Evolutionary conservation across 2,888 invertebrate genomes (phyloP).

Genomic region (Frankliniella intonsa): DNA sequence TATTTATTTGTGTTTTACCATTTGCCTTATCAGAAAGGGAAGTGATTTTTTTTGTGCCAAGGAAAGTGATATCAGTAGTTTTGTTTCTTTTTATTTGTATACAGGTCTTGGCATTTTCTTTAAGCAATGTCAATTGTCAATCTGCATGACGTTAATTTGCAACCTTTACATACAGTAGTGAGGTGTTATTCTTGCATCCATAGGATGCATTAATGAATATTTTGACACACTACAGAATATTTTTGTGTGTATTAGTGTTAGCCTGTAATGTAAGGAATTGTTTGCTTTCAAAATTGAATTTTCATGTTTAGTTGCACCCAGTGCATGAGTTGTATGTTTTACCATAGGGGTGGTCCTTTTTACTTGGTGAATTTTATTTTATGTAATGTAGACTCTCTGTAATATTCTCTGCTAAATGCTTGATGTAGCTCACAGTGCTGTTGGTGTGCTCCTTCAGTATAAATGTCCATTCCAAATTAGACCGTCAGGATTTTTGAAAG

Average conservation of each 20-base stretch:
- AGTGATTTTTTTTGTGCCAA: slow-evolving; percentile 13
- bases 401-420: background rate
- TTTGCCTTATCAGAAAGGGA: background rate
- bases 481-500: background rate
- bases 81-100: background rate
- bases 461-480: slow-evolving; percentile 23
- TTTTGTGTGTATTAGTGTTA: slow-evolving; percentile 7
- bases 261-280: background rate
- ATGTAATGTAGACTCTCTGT: background rate
- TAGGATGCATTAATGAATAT: background rate
- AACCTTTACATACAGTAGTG: background rate
- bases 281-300: background rate
- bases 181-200: background rate
- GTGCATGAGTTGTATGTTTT: background rate
- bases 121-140: background rate
- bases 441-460: background rate
- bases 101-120: background rate
- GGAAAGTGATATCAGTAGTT: slow-evolving; percentile 3
- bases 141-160: background rate
- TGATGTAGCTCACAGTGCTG: background rate
- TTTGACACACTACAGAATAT: background rate
- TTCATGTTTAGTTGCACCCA: background rate
- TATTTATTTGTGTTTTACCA: slow-evolving; percentile 22
- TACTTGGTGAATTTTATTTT: slow-evolving; percentile 25
- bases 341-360: background rate